Base-by-base conservation (phyloP, 2,113 vertebrate species). In the Nothobranchius furzeri region DNA sequence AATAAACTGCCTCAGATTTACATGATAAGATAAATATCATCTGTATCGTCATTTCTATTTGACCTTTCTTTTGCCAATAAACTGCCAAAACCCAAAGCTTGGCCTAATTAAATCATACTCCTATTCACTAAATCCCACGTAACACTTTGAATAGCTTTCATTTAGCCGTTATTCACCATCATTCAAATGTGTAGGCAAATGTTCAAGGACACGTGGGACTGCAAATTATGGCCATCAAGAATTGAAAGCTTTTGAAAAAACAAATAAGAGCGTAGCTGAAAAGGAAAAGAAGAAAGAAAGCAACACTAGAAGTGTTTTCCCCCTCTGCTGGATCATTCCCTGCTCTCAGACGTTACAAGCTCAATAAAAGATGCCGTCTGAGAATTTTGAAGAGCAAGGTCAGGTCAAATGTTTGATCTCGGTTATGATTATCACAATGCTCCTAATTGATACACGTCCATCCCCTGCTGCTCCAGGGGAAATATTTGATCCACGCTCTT, bases 331-430 rank as follows among this genome's bases (percentile, higher is more conserved):
- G 56, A 30, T 30, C 2, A 30, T 30, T 75, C 64, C 62, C 15
- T 46, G 43, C 74, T 88, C 72, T 75, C 67, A 52, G 58, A 78
- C 52, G 65, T 83, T 68, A 72, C 20, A 58, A 53, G 45, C 65
- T 73, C 78, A 76, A 66, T 51, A 54, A 63, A 75, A 83, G 70
- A 71, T 63, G 73, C 76, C 53, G 75, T 81, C 70, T 69, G 66
- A 63, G 42, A 67, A 85, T 82, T 40, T 65, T 73, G 82, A 86
- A 74, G 68, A 75, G 70, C 68, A 37, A 64, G 37, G 63, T 72
- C 75, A 79, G 76, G 78, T 70, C 42, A 56, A 35, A 10, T 43
- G 72, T 85, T 88, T 85, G 81, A 89, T 85, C 82, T 83, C 64
- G 12, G 36, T 63, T 37, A 35, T 81, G 63, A 86, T 84, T 76